These are phyloP conservation scores for Scrobipalpa costella DNA, from an alignment of 2,888 invertebrate species.

Conservation along the genomic window DNA sequence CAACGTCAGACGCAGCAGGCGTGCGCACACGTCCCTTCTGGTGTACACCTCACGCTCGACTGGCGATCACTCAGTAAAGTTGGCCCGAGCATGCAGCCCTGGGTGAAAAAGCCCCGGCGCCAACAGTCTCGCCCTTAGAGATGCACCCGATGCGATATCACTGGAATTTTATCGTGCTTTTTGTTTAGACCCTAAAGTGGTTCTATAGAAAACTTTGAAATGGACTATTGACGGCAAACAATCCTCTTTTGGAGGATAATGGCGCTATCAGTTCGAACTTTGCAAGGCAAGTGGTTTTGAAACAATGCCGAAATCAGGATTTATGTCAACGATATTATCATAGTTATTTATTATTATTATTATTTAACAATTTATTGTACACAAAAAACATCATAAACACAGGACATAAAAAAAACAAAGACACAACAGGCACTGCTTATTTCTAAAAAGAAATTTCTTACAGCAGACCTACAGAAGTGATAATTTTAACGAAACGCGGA, in stretches of 20 bases:
- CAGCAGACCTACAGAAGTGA: no score
- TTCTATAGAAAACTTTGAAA: constrained; percentile 13
- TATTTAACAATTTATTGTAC: no score
- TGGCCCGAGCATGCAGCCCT: constrained; percentile 52
- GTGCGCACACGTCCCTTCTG: constrained; percentile 48
- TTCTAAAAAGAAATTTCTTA: no score
- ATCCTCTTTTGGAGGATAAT: constrained; percentile 20
- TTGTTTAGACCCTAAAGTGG: constrained; percentile 27
- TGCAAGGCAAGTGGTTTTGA: not conserved
- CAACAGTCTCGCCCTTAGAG: constrained; percentile 79
- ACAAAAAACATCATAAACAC: no score
- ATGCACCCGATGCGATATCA: constrained; percentile 57
- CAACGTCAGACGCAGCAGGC: constrained; percentile 15
- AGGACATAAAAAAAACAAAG: no score
- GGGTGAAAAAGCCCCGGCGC: constrained; percentile 79
- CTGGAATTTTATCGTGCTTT: constrained; percentile 56
- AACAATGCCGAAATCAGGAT: constrained; percentile 11
- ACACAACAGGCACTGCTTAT: no score
- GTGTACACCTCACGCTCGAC: constrained; percentile 59
- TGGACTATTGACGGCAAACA: constrained; percentile 21
- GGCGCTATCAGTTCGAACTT: constrained; percentile 18
- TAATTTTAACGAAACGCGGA: no score
- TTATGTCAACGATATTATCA: constrained; percentile 2
- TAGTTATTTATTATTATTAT: no score
- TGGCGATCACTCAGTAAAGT: constrained; percentile 54